These are phyloP conservation scores for Drosophila kokeensis DNA, from an alignment of 2,888 invertebrate species.

Conservation along the genomic window DNA sequence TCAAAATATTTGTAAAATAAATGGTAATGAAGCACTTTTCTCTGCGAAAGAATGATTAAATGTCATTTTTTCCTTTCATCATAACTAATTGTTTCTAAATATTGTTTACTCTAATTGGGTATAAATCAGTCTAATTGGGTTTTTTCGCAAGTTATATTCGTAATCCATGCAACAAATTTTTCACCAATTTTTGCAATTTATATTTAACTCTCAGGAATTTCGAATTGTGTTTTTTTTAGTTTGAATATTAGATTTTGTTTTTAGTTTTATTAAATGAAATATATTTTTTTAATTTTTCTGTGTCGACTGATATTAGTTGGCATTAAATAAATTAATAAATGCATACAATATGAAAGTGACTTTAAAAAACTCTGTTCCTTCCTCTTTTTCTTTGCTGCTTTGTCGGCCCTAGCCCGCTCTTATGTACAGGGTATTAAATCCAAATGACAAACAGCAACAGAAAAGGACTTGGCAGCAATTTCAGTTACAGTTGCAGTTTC, in stretches of 20 bases:
- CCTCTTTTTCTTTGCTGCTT: too few relatives aligned
- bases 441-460: constrained; percentile 21
- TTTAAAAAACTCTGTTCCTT: too few relatives aligned
- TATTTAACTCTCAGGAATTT: neutral
- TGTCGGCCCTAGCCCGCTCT: neutral
- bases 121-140: neutral
- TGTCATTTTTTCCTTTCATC: neutral
- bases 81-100: neutral
- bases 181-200: too few relatives aligned
- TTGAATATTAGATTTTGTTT: neutral
- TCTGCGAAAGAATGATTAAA: neutral
- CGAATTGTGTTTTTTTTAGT: neutral
- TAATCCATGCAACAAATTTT: neutral
- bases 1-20: neutral
- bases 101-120: neutral
- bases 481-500: constrained; percentile 41
- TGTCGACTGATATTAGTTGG: neutral
- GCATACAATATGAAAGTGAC: neutral
- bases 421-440: constrained; percentile 24
- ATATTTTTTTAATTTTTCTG: too few relatives aligned
- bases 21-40: neutral
- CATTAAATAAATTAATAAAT: neutral
- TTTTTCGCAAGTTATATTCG: neutral
- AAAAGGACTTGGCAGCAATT: constrained; percentile 31
- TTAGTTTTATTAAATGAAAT: neutral